Evolutionary conservation across 2,113 vertebrate species (phyloP), one percentile per base, ranked within the genome.

Genomic region (Bos javanicus): DNA sequence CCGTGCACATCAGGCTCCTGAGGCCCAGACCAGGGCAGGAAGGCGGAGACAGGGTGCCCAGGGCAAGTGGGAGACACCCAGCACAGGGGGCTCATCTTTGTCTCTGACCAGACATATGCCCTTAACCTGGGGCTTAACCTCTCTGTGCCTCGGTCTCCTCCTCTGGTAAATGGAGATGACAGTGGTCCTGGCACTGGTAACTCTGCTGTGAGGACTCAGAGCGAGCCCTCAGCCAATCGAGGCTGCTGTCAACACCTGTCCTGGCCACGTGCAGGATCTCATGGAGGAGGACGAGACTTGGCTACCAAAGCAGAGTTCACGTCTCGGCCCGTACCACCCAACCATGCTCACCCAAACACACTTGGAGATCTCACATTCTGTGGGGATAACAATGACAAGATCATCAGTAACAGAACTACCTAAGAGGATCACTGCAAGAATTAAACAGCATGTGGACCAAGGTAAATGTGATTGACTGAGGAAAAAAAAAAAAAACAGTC

Each of bases 21-120:
- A 30, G 46, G 30, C 90, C n/a, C 30, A 9, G 48, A 11, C 21
- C 23, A 21, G 25, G 19, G 33, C 2, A 0, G 30, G 43, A 21
- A 33, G 30, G 30, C 2, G 1, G 8, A 17, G 30, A 0, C 3
- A 0, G 13, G 62, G 2, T 25, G n/a, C 56, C 13, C 0, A 54
- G 74, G 2, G 13, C 33, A 6, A 3, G 9, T 3, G 10, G 67
- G 54, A 21, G 64, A 46, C 46, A 21, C 0, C 15, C 5, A 1
- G 67, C 28, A 9, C 36, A 14, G 64, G 28, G 11, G 15, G 36
- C 84, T 64, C 33, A 2, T 19, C 43, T 67, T 6, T 3, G 3
- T 48, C 67, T 17, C 82, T 54, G 33, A 26, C 59, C 43, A 59
- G 76, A 10, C 2, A 4, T 19, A 26, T 19, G 50, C 4, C 67